Percentiles rank a stretch among this genome's conserved stretches.
phyloP scores from a whole-genome alignment of 2,888 invertebrate species.

The Platycheirus albimanus region DNA sequence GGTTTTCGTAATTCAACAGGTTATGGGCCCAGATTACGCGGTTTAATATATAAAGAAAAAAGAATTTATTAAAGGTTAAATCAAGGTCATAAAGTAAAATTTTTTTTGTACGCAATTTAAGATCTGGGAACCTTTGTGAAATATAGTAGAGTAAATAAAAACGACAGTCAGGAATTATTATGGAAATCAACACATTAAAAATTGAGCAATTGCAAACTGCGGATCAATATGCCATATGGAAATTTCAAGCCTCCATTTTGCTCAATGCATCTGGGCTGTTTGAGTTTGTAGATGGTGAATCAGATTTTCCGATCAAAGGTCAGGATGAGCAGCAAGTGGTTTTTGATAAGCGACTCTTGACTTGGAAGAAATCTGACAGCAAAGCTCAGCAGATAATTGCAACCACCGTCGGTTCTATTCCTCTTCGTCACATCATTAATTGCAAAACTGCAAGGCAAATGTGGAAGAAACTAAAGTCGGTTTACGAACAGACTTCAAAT shows the following conservation, averaged over 20 bases:
- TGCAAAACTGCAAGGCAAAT: slow-evolving; percentile 26
- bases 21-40: slow-evolving; percentile 16
- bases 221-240: slow-evolving; percentile 21
- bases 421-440: slow-evolving; percentile 32
- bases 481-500: slow-evolving; percentile 13
- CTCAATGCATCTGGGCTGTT: slow-evolving; percentile 17
- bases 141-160: not conserved
- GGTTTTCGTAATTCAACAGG: not conserved
- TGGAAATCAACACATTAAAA: not conserved
- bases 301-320: not conserved
- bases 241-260: slow-evolving; percentile 29
- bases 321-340: not conserved
- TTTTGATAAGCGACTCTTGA: slow-evolving; percentile 4
- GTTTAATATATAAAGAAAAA: not conserved
- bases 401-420: slow-evolving; percentile 15
- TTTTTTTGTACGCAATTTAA: no score
- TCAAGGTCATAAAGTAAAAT: no score
- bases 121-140: not conserved
- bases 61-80: no score
- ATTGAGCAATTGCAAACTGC: slow-evolving; percentile 28
- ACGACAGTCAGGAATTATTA: not conserved
- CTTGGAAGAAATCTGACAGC: slow-evolving; percentile 23
- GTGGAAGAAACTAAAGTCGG: slow-evolving; percentile 28
- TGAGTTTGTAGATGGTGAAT: not conserved
- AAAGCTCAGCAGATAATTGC: slow-evolving; percentile 23